Evolutionary conservation across 2,113 vertebrate species (phyloP).

Genomic region (Arenaria interpres): DNA sequence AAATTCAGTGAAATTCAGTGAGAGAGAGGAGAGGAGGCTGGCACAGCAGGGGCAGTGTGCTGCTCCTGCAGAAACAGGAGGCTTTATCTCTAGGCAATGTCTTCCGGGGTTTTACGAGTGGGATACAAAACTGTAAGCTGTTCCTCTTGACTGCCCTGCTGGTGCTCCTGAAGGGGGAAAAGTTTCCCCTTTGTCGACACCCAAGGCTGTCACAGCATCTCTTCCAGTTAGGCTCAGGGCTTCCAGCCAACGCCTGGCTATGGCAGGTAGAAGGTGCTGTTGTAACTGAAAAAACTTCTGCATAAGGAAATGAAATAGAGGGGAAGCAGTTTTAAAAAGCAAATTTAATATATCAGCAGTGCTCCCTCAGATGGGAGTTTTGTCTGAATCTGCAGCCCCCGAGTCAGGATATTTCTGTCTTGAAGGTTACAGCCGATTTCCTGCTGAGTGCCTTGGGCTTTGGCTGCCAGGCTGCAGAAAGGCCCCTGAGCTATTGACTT

Average conservation of each 20-base stretch:
- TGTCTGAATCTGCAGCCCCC: not conserved
- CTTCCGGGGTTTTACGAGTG: not conserved
- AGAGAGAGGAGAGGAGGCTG: not conserved
- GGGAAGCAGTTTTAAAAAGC: not conserved
- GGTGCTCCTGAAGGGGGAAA: not conserved
- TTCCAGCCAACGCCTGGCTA: not conserved
- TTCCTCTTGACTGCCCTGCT: not conserved
- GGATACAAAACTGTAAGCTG: not conserved
- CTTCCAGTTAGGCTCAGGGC: not conserved
- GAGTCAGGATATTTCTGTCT: not conserved
- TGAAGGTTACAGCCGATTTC: constrained; percentile 18
- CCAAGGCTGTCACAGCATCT: not conserved
- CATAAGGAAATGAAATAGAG: not conserved
- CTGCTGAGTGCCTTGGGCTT: not conserved
- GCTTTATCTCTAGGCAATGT: not conserved
- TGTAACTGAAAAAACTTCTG: not conserved
- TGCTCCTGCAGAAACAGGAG: not conserved
- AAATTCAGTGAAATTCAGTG: too few species aligned
- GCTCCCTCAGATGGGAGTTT: not conserved
- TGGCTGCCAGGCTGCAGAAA: not conserved
- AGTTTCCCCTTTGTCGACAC: not conserved
- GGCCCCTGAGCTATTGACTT: not conserved
- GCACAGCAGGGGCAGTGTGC: fast-evolving
- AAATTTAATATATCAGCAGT: not conserved
- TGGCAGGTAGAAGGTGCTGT: not conserved